These are phyloP conservation scores for Eretmochelys imbricata DNA, from an alignment of 2,113 vertebrate species.

Conservation along the genomic window DNA sequence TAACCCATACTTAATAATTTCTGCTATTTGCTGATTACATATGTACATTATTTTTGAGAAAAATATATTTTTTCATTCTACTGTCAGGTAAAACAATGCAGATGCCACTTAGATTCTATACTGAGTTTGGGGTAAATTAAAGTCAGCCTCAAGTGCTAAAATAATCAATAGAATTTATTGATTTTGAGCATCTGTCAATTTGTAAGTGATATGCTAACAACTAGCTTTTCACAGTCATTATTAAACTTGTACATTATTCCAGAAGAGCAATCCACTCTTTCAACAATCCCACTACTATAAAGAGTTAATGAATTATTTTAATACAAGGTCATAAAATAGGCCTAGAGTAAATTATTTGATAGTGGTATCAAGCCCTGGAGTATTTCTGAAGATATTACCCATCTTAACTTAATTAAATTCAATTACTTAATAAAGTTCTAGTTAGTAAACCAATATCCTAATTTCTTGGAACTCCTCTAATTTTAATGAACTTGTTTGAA, in stretches of 20 bases:
- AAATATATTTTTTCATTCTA: background rate
- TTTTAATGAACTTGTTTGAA: conserved; percentile 29
- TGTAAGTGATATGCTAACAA: conserved; percentile 7
- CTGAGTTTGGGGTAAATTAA: background rate
- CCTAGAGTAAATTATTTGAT: conserved; percentile 9
- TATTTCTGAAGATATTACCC: conserved; percentile 7
- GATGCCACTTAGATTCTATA: background rate
- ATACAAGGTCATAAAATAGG: conserved; percentile 5
- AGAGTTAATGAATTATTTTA: conserved; percentile 49
- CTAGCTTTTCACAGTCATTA: background rate
- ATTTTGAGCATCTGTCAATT: conserved; percentile 32
- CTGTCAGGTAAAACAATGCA: background rate
- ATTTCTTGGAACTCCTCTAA: conserved; percentile 37
- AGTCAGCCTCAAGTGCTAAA: background rate
- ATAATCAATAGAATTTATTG: conserved; percentile 13
- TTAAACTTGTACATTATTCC: conserved; percentile 1
- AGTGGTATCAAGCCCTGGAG: background rate
- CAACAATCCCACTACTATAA: background rate
- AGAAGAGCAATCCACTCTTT: background rate
- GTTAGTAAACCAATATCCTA: background rate
- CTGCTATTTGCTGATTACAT: background rate
- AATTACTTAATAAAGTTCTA: conserved; percentile 41
- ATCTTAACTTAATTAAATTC: conserved; percentile 38
- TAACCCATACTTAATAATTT: background rate
- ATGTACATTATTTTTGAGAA: background rate